Conservation (phyloP, 2,888 invertebrate species). For the Lordiphosa andalusiaca region DNA sequence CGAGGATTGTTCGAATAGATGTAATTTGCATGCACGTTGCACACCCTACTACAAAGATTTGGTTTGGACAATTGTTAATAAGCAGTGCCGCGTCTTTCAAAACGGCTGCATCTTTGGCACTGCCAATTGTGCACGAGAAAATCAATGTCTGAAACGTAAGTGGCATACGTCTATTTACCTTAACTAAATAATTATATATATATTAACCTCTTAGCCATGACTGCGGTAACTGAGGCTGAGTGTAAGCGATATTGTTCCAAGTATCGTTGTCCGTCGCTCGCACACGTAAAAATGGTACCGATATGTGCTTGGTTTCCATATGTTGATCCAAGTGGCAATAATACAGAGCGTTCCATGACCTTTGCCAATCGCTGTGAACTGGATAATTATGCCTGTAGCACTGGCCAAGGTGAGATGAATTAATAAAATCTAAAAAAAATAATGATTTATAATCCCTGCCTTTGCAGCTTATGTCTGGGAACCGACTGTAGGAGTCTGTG, state of each 20-base stretch:
- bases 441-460: background rate
- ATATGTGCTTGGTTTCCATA: conserved; percentile 23
- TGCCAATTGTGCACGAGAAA: conserved; percentile 38
- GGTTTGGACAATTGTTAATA: conserved; percentile 33
- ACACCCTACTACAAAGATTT: conserved; percentile 28
- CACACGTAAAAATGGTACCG: too few relatives aligned
- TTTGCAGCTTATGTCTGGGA: conserved; percentile 29
- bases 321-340: conserved; percentile 5
- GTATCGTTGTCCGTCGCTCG: background rate
- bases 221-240: conserved; percentile 1
- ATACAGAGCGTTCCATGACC: background rate
- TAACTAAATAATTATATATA: background rate
- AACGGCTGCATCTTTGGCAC: conserved; percentile 38
- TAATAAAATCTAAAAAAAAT: background rate
- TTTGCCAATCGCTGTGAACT: conserved; percentile 11
- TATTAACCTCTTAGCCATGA: conserved; percentile 20
- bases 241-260: conserved; percentile 12
- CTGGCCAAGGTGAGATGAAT: background rate
- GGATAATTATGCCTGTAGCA: conserved; percentile 12
- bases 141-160: conserved; percentile 36
- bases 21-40: conserved; percentile 19
- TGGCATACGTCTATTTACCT: background rate
- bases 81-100: conserved; percentile 42
- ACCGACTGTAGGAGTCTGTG: too few relatives aligned
- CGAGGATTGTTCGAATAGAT: conserved; percentile 21